phyloP scores from a whole-genome alignment of 2,888 invertebrate species.

The Heliconius hortense region DNA sequence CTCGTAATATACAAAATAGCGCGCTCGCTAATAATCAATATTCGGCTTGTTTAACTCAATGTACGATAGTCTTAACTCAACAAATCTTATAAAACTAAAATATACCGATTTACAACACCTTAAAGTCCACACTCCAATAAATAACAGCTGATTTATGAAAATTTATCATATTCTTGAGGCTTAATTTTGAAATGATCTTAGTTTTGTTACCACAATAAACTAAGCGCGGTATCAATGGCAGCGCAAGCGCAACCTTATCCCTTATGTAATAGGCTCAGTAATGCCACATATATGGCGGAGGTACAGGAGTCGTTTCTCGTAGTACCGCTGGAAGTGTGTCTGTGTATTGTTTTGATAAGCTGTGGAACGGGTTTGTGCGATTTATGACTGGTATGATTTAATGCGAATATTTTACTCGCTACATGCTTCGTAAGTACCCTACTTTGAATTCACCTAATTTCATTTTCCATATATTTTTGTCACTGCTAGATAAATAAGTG shows the following conservation, averaged over 20 bases:
- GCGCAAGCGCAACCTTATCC: constrained; percentile 62
- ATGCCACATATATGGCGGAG: constrained; percentile 49
- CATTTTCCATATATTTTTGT: constrained; percentile 40
- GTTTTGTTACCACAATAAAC: constrained; percentile 52
- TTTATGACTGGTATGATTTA: constrained; percentile 81
- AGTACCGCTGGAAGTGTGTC: constrained; percentile 74
- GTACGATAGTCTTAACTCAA: constrained; percentile 61
- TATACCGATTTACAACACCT: constrained; percentile 76
- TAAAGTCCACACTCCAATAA: constrained; percentile 80
- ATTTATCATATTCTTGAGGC: constrained; percentile 80
- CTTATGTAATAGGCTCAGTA: constrained; percentile 55
- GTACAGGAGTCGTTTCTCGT: constrained; percentile 64
- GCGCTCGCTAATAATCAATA: constrained; percentile 42
- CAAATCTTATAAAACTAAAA: constrained; percentile 65
- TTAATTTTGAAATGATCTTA: constrained; percentile 79
- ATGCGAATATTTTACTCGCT: constrained; percentile 80
- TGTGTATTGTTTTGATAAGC: constrained; percentile 83
- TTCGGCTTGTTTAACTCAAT: constrained; percentile 59
- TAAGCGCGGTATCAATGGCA: constrained; percentile 52
- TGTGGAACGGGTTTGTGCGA: constrained; percentile 80
- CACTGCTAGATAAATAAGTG: background rate
- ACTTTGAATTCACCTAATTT: constrained; percentile 67
- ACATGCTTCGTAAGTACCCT: constrained; percentile 64
- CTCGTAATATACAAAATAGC: constrained; percentile 41
- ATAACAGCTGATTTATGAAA: constrained; percentile 80